phyloP scores from a whole-genome alignment of 1,140 invertebrate species.

The Drosophila lini region DNA sequence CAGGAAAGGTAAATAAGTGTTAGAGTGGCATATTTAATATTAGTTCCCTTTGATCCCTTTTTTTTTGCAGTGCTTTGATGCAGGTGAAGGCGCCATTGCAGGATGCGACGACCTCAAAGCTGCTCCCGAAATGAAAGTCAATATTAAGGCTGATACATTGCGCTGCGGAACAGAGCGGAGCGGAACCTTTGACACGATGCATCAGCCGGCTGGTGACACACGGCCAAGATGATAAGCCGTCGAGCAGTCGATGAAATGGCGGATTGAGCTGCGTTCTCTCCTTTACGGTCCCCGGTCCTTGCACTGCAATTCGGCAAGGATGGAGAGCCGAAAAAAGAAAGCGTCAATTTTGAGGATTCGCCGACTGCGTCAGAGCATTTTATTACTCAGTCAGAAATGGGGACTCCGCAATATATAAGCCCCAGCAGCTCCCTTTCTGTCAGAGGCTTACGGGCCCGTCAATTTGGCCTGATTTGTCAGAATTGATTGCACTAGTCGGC shows the following conservation, averaged over 20 bases:
- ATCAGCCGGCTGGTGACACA: constrained; percentile 67
- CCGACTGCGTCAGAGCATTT: constrained; percentile 29
- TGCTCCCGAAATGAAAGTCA: constrained; percentile 73
- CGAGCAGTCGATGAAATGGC: constrained; percentile 62
- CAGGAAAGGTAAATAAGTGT: not conserved
- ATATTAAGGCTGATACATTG: constrained; percentile 79
- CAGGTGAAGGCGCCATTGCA: constrained; percentile 1
- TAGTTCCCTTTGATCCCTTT: accelerated
- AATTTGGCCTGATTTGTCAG: constrained; percentile 64
- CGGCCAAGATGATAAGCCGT: constrained; percentile 74
- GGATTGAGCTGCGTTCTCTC: constrained; percentile 22
- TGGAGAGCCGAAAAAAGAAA: not conserved
- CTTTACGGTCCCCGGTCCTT: not conserved
- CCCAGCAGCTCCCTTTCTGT: constrained; percentile 2
- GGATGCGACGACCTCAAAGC: constrained; percentile 74
- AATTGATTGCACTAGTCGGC: constrained; percentile 58
- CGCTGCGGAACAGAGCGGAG: constrained; percentile 27
- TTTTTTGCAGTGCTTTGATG: constrained; percentile 4
- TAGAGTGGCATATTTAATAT: not conserved
- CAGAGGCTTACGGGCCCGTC: constrained; percentile 27
- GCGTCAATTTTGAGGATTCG: constrained; percentile 13
- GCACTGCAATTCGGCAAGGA: not conserved
- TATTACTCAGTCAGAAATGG: constrained; percentile 33
- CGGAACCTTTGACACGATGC: constrained; percentile 59
- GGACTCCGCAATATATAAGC: constrained; percentile 22